Conservation (phyloP, 2,113 vertebrate genomes). For the Genyomyrus donnyi region DNA sequence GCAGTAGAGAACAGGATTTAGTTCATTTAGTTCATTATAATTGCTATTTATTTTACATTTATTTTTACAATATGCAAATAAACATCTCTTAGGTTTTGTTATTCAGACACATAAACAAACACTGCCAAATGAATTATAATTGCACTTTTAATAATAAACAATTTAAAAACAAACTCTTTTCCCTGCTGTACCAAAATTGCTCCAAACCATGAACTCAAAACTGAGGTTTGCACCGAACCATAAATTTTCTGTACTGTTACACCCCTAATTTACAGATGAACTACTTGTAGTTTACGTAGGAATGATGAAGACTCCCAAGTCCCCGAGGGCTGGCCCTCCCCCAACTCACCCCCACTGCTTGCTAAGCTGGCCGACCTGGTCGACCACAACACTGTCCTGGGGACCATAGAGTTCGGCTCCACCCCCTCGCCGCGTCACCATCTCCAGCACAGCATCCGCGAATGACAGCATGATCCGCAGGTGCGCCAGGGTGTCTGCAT, state of each 20-base stretch:
- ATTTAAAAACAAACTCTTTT: neutral
- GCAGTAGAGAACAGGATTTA: neutral
- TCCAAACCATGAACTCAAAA: neutral
- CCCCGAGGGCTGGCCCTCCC: neutral
- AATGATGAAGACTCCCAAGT: neutral
- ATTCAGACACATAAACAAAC: neutral
- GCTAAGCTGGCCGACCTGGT: conserved; percentile 94
- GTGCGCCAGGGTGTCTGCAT: conserved; percentile 78
- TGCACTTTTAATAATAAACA: neutral
- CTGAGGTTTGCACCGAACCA: neutral
- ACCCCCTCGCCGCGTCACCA: conserved; percentile 51
- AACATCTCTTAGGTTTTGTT: neutral
- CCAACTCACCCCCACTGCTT: conserved; percentile 82
- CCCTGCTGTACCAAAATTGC: neutral
- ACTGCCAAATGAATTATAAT: neutral
- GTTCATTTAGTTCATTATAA: neutral
- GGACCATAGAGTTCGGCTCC: conserved; percentile 40
- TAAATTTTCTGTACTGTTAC: neutral
- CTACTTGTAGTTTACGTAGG: neutral
- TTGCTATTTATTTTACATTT: neutral
- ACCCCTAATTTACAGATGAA: neutral
- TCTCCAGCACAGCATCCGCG: conserved; percentile 78
- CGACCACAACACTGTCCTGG: conserved; percentile 84
- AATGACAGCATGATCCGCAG: conserved; percentile 85
- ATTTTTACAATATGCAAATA: neutral